Evolutionary conservation across 2,797 vertebrate species (phyloP).

Genomic region (Amblyraja radiata): DNA sequence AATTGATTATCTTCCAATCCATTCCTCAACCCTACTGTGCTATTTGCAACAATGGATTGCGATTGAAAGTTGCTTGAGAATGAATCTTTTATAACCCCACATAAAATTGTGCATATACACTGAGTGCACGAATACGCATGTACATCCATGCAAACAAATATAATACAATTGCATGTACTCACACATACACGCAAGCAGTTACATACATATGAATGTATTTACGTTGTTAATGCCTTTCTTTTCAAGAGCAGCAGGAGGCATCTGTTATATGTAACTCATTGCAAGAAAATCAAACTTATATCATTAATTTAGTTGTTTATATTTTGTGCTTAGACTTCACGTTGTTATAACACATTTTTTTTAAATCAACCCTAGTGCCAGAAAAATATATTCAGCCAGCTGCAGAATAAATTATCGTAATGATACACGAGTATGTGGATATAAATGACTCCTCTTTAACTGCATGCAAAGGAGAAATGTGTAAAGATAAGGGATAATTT

Average conservation of each 20-base stretch:
- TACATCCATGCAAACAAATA: neutral
- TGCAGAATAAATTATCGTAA: too few relatives aligned
- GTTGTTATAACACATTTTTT: neutral
- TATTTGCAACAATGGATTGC: neutral
- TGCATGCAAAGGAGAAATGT: neutral
- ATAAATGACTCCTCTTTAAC: too few relatives aligned
- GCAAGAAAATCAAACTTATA: neutral
- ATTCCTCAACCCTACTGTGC: neutral
- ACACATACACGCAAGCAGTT: neutral
- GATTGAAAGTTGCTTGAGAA: neutral
- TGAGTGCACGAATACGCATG: too few relatives aligned
- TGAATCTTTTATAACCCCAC: neutral
- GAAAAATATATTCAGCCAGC: too few relatives aligned
- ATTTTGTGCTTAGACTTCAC: neutral
- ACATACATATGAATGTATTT: neutral
- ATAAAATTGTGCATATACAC: neutral
- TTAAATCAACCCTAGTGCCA: too few relatives aligned
- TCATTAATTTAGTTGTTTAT: neutral
- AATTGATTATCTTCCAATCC: slow-evolving; percentile 2
- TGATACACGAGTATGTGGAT: too few relatives aligned
- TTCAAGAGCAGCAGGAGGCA: too few relatives aligned
- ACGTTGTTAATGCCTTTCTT: neutral
- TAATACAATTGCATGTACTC: neutral
- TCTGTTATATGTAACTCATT: neutral
- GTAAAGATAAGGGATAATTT: neutral